These are phyloP conservation scores for Brachionichthys hirsutus DNA, from an alignment of 2,113 vertebrate genomes.

Conservation along the genomic window DNA sequence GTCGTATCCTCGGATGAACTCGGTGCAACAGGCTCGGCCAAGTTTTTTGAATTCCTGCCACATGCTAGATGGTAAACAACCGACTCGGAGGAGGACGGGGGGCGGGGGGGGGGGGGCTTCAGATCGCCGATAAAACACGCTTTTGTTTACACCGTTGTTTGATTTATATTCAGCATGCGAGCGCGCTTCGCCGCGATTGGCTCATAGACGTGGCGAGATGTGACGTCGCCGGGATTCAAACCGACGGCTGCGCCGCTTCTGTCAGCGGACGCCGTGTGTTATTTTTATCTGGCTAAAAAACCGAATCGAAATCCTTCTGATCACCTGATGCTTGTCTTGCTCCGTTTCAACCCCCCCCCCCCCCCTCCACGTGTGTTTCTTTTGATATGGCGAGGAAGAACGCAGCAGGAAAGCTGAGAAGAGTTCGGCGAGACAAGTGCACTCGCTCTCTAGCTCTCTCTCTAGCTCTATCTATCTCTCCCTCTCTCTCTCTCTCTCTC, in stretches of 20 bases:
- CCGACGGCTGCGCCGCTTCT: constrained; percentile 71
- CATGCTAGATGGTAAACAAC: constrained; percentile 74
- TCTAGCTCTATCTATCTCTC: constrained; percentile 22
- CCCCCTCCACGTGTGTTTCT: constrained; percentile 27
- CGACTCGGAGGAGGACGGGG: constrained; percentile 48
- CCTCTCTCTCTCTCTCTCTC: constrained; percentile 28
- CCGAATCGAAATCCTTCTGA: neutral
- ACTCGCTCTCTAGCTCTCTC: constrained; percentile 46
- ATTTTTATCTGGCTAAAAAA: constrained; percentile 1
- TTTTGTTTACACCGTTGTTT: constrained; percentile 67
- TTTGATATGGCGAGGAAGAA: constrained; percentile 40
- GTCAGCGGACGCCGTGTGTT: constrained; percentile 45
- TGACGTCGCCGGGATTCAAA: constrained; percentile 84
- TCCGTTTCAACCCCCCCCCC: no score
- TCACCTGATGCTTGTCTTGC: neutral
- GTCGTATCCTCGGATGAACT: constrained; percentile 80
- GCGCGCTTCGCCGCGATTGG: constrained; percentile 82
- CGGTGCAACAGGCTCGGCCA: constrained; percentile 69
- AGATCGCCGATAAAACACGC: constrained; percentile 27
- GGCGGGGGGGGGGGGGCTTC: constrained; percentile 6
- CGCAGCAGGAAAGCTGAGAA: constrained; percentile 47
- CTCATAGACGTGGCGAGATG: constrained; percentile 88
- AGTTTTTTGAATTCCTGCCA: constrained; percentile 72
- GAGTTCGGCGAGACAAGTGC: constrained; percentile 57
- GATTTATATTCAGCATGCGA: constrained; percentile 39